Evolutionary conservation across 2,888 invertebrate genomes (phyloP).

Genomic region (Hemithea aestivaria): DNA sequence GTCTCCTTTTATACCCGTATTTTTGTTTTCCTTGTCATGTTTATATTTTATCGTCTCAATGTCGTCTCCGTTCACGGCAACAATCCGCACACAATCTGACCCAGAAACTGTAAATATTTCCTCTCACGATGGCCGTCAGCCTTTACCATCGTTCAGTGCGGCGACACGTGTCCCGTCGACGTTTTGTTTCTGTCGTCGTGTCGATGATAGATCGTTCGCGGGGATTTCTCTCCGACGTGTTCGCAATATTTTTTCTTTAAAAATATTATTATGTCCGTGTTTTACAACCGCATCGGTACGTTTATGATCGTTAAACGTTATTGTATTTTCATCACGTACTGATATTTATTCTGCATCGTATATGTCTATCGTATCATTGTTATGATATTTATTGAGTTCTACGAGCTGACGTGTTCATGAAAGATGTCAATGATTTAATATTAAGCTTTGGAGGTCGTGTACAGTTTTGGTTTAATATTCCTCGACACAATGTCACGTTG

Average conservation of each 20-base stretch:
- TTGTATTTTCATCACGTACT: slow-evolving; percentile 24
- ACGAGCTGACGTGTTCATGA: too few species aligned
- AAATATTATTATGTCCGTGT: slow-evolving; percentile 20
- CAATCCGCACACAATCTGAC: too few species aligned
- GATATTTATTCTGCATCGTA: slow-evolving; percentile 19
- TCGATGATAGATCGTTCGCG: slow-evolving; percentile 42
- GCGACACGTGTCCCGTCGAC: slow-evolving; percentile 48
- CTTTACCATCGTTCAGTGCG: slow-evolving; percentile 39
- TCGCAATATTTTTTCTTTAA: slow-evolving; percentile 20
- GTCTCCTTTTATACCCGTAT: too few species aligned
- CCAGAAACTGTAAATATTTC: neutral
- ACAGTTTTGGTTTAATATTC: slow-evolving; percentile 15
- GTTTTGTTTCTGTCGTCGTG: slow-evolving; percentile 48
- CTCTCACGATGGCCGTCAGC: slow-evolving; percentile 7
- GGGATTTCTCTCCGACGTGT: slow-evolving; percentile 31
- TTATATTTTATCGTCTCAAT: neutral
- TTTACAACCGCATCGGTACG: slow-evolving; percentile 18
- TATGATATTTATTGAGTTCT: slow-evolving; percentile 5
- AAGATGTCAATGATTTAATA: too few species aligned
- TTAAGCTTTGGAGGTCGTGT: slow-evolving; percentile 3
- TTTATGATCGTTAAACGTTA: slow-evolving; percentile 18
- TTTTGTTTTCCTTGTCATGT: neutral
- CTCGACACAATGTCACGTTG: slow-evolving; percentile 9
- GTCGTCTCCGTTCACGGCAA: too few species aligned
- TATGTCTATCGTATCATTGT: slow-evolving; percentile 4